phyloP scores from a whole-genome alignment of 2,113 vertebrate species.

The Perccottus glenii region DNA sequence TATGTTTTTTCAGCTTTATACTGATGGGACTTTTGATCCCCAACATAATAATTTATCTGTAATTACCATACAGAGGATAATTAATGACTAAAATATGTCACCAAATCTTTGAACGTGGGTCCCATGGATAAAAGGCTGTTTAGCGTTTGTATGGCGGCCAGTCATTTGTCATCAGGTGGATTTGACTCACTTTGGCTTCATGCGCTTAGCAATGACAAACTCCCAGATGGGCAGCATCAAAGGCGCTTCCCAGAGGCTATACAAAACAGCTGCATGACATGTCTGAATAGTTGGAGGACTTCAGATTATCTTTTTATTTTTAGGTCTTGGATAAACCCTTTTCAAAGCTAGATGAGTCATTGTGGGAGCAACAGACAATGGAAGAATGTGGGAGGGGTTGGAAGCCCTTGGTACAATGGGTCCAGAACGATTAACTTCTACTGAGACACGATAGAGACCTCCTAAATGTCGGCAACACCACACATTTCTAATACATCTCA shows the following conservation, averaged over 20 bases:
- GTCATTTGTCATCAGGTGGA: slow-evolving; percentile 14
- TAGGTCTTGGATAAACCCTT: slow-evolving; percentile 69
- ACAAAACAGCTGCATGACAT: slow-evolving; percentile 63
- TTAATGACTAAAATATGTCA: too few relatives aligned
- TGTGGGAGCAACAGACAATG: slow-evolving; percentile 58
- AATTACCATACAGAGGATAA: too few relatives aligned
- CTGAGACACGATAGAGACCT: slow-evolving; percentile 29
- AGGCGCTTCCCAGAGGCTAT: slow-evolving; percentile 36
- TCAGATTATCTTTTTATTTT: slow-evolving; percentile 75
- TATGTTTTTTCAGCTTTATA: too few relatives aligned
- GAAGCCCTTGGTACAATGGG: slow-evolving; percentile 22
- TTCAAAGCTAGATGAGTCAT: slow-evolving; percentile 73
- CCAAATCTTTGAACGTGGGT: background rate
- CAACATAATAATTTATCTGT: too few relatives aligned
- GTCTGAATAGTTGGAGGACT: slow-evolving; percentile 45
- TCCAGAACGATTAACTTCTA: slow-evolving; percentile 38
- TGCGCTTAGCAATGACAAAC: background rate
- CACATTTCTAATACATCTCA: slow-evolving; percentile 8
- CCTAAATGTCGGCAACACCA: slow-evolving; percentile 14
- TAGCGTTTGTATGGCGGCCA: background rate
- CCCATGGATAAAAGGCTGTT: background rate
- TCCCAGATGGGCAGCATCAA: slow-evolving; percentile 55
- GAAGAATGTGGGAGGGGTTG: slow-evolving; percentile 64
- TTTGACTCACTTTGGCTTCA: slow-evolving; percentile 6
- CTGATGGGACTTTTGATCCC: too few relatives aligned